A percentile compares a stretch with the other conserved stretches of the same genome.
phyloP scores from a whole-genome alignment of 1,140 invertebrate species.

The Drosophila nebulosa region DNA sequence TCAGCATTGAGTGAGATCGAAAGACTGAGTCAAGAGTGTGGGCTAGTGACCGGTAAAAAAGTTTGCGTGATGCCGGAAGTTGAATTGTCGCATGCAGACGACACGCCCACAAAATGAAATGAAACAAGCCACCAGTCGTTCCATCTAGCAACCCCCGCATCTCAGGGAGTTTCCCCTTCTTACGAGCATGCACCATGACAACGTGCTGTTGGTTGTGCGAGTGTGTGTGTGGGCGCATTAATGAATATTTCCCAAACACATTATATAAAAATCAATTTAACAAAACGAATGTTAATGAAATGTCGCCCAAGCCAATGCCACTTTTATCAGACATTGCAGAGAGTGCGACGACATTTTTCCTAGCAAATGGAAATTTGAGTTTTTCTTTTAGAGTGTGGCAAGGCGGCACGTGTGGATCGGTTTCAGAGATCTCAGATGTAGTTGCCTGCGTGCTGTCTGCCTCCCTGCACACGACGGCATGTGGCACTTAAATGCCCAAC shows the following conservation, averaged over 20 bases:
- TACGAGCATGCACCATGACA: constrained; percentile 17
- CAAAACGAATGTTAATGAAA: constrained; percentile 39
- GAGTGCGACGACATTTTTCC: constrained; percentile 41
- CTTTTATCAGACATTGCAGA: constrained; percentile 47
- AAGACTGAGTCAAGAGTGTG: constrained; percentile 24
- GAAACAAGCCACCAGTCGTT: constrained; percentile 7
- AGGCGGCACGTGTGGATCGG: constrained; percentile 41
- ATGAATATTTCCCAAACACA: constrained; percentile 40
- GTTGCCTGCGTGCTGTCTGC: constrained; percentile 36
- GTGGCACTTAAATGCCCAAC: constrained; percentile 66
- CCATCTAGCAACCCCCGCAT: constrained; percentile 20
- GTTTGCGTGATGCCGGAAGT: constrained; percentile 64
- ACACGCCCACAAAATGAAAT: constrained; percentile 49
- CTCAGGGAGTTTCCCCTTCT: neutral
- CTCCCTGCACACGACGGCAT: constrained; percentile 42
- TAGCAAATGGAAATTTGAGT: constrained; percentile 59
- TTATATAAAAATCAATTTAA: constrained; percentile 64
- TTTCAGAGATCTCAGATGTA: constrained; percentile 46
- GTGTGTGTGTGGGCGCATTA: constrained; percentile 47
- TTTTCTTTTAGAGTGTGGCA: constrained; percentile 17
- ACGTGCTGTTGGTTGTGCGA: constrained; percentile 9
- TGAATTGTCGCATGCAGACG: constrained; percentile 65
- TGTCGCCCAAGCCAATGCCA: constrained; percentile 31
- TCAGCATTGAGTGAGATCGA: constrained; percentile 1
- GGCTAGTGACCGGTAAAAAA: constrained; percentile 28